A percentile compares a stretch with the other conserved stretches of the same genome.
Evolutionary conservation across 2,888 invertebrate species (phyloP).

Genomic region (Azorinus chamasolen): DNA sequence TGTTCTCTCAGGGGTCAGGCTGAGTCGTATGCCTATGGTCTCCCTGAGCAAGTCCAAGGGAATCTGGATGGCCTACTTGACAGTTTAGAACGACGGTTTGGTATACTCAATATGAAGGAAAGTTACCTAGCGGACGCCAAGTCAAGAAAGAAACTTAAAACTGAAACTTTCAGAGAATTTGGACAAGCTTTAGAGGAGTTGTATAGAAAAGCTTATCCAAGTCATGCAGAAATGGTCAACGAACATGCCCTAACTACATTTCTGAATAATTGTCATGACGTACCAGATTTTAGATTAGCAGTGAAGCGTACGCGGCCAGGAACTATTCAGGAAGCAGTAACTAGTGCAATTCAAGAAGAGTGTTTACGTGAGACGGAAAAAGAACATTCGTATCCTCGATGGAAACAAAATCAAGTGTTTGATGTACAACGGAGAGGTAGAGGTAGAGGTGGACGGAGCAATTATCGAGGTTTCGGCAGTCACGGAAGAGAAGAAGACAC

Average conservation of each 20-base stretch:
- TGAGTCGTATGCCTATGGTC: slow-evolving; percentile 38
- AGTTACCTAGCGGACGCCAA: slow-evolving; percentile 41
- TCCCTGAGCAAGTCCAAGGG: slow-evolving; percentile 11
- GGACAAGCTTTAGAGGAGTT: slow-evolving; percentile 48
- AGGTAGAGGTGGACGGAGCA: too few species aligned
- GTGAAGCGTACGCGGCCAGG: slow-evolving; percentile 29
- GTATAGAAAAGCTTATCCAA: slow-evolving; percentile 40
- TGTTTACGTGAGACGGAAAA: slow-evolving; percentile 17
- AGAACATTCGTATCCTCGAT: neutral
- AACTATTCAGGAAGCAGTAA: slow-evolving; percentile 39
- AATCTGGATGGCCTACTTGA: slow-evolving; percentile 11
- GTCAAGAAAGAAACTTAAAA: slow-evolving; percentile 16
- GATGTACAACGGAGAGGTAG: too few species aligned
- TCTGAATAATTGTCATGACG: slow-evolving; percentile 31
- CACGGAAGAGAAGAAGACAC: too few species aligned
- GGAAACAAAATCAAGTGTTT: too few species aligned
- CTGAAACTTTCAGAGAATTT: slow-evolving; percentile 40
- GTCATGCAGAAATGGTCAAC: slow-evolving; percentile 22
- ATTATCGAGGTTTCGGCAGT: too few species aligned
- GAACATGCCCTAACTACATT: slow-evolving; percentile 38
- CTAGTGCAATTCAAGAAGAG: slow-evolving; percentile 38
- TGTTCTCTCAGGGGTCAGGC: slow-evolving; percentile 43
- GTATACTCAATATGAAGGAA: slow-evolving; percentile 39
- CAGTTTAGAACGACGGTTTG: slow-evolving; percentile 26
- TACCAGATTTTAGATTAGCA: too few species aligned